Conservation (phyloP, 2,888 invertebrate species). For the Ashinkailepas kermadecensis region DNA sequence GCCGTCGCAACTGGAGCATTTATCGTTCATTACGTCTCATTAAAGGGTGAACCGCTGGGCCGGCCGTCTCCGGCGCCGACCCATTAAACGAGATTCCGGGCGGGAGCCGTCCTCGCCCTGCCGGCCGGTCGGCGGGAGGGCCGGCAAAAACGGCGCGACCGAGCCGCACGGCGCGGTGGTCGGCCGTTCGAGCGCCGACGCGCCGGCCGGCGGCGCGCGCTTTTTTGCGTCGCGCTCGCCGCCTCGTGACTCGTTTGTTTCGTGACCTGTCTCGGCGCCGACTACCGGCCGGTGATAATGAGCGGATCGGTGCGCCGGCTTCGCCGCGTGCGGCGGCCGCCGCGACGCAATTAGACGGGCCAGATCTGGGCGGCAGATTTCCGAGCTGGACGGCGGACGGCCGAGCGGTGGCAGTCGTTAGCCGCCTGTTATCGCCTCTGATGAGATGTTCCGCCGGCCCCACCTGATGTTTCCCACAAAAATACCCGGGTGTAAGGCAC, state of each 20-base stretch:
- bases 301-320: background rate
- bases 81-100: conserved; percentile 21
- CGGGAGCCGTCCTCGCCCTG: background rate
- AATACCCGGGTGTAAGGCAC: too few relatives aligned
- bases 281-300: background rate
- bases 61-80: background rate
- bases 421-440: background rate
- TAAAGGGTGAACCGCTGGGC: conserved; percentile 19
- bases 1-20: background rate
- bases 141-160: background rate
- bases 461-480: too few relatives aligned
- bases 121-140: background rate
- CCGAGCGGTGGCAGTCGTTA: background rate
- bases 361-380: too few relatives aligned
- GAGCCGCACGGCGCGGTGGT: background rate
- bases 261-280: too few relatives aligned
- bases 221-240: too few relatives aligned
- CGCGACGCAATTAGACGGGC: too few relatives aligned
- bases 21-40: conserved; percentile 23
- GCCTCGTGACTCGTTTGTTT: too few relatives aligned
- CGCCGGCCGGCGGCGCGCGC: background rate
- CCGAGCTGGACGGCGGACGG: too few relatives aligned
- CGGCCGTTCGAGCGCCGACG: background rate
- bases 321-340: background rate
- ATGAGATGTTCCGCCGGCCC: too few relatives aligned